A percentile compares a stretch with the other conserved stretches of the same genome.
Evolutionary conservation across 2,797 vertebrate genomes (phyloP).

Genomic region (Spea hammondii): DNA sequence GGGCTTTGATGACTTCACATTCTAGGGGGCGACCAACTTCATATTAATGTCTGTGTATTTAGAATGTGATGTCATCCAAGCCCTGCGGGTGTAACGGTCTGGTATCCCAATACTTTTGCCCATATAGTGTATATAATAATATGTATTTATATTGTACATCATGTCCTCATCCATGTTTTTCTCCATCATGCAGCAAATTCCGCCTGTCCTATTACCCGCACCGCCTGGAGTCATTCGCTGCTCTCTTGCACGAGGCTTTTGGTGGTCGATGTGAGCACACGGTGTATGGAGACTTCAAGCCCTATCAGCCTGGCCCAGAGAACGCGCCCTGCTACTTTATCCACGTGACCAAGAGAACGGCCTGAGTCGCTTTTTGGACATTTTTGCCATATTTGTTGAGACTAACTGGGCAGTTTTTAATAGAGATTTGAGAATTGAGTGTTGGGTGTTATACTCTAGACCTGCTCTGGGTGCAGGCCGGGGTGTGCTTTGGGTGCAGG

Average conservation of each 20-base stretch:
- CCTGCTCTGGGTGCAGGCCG: background rate
- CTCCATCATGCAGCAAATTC: conserved; percentile 80
- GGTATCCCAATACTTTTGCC: too few relatives aligned
- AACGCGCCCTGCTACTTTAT: conserved; percentile 91
- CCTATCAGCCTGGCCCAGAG: conserved; percentile 74
- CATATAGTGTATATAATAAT: too few relatives aligned
- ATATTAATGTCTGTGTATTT: too few relatives aligned
- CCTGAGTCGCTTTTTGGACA: conserved; percentile 58
- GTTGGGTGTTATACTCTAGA: too few relatives aligned
- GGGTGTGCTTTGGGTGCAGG: background rate
- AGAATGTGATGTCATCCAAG: too few relatives aligned
- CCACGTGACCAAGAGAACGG: conserved; percentile 84
- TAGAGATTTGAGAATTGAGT: too few relatives aligned
- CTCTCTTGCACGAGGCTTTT: conserved; percentile 80
- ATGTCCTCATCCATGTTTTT: background rate
- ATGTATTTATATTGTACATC: too few relatives aligned
- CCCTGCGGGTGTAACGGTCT: too few relatives aligned
- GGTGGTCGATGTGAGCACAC: conserved; percentile 80
- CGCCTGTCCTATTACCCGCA: conserved; percentile 97
- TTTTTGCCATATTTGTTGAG: too few relatives aligned
- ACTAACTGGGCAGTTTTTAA: too few relatives aligned
- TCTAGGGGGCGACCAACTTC: too few relatives aligned
- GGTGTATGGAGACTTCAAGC: conserved; percentile 87
- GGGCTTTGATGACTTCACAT: too few relatives aligned
- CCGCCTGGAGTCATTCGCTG: conserved; percentile 79